Evolutionary conservation across 2,113 vertebrate genomes (phyloP).

Genomic region (Eulemur rufifrons): DNA sequence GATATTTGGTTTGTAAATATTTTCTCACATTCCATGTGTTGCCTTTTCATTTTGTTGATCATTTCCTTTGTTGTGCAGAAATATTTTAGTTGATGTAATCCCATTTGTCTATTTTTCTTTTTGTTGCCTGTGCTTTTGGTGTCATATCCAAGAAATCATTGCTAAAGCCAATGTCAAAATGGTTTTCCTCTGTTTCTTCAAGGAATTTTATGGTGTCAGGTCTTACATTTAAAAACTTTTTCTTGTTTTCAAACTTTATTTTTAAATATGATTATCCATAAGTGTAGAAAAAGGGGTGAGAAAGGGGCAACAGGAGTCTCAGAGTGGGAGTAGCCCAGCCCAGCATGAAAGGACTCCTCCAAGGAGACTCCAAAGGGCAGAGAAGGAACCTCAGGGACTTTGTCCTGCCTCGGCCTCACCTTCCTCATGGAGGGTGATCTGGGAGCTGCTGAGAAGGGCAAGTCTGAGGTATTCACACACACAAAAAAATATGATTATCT

Average conservation of each 20-base stretch:
- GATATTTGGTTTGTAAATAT: neutral
- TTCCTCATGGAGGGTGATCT: neutral
- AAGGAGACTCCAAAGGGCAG: neutral
- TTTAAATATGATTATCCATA: slow-evolving; percentile 63
- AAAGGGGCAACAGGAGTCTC: rapidly evolving
- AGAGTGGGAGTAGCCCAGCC: neutral
- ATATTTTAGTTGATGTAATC: neutral
- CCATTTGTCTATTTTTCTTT: neutral
- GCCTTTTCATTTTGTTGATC: neutral
- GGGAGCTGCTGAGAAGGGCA: neutral
- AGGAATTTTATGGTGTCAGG: neutral
- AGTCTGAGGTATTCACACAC: neutral
- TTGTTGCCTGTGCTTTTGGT: no score
- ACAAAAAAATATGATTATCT: neutral
- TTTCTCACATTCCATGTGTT: neutral
- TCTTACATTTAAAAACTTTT: neutral
- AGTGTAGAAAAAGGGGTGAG: slow-evolving; percentile 73
- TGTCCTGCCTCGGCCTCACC: neutral
- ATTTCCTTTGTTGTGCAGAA: neutral
- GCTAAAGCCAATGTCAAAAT: no score
- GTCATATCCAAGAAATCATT: no score
- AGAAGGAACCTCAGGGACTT: neutral
- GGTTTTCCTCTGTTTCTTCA: no score
- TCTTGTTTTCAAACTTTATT: neutral
- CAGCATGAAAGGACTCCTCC: neutral